Evolutionary conservation across 2,888 invertebrate genomes (phyloP).

Genomic region (Meteorus colon): DNA sequence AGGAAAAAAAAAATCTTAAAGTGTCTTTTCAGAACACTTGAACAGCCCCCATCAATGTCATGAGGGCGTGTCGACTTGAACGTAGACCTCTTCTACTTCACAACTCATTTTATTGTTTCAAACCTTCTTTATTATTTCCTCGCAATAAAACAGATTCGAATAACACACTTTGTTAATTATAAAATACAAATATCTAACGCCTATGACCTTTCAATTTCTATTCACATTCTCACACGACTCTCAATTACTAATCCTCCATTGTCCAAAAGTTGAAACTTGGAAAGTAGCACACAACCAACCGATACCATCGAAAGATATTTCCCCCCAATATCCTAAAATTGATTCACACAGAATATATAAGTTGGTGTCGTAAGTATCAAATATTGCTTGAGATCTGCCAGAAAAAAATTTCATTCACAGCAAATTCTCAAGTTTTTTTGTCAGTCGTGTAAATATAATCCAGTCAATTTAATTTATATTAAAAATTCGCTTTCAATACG

Average conservation of each 20-base stretch:
- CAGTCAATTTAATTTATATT: no score
- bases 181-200: no score
- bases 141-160: no score
- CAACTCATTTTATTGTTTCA: no score
- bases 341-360: slow-evolving; percentile 1
- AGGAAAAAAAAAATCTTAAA: no score
- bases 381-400: background rate
- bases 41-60: no score
- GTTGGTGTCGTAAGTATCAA: background rate
- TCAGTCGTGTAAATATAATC: background rate
- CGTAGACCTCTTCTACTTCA: no score
- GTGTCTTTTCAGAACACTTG: no score
- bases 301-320: background rate
- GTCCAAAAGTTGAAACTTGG: background rate
- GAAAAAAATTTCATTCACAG: background rate
- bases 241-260: slow-evolving; percentile 8
- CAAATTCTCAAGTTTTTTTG: background rate
- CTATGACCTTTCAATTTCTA: background rate
- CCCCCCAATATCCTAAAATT: background rate
- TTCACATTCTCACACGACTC: background rate
- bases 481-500: no score
- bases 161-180: no score
- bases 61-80: no score
- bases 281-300: background rate
- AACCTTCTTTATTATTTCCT: no score